phyloP scores from a whole-genome alignment of 2,113 vertebrate genomes.

The Festucalex cinctus region DNA sequence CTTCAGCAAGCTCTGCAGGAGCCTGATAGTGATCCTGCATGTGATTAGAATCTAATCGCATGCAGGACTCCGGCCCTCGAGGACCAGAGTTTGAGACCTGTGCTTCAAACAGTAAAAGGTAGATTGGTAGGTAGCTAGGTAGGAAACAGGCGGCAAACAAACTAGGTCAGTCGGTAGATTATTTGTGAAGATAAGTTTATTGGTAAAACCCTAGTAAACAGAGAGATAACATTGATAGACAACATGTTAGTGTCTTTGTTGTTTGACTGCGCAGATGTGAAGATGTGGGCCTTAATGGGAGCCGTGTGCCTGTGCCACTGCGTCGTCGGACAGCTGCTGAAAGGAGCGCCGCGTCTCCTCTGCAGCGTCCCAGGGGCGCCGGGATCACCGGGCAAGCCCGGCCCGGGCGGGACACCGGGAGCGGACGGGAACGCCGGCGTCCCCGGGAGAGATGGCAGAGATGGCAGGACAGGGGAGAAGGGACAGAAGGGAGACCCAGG shows the following conservation, averaged over 20 bases:
- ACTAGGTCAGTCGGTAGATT: background rate
- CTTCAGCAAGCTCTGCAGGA: no score
- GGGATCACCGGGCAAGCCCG: constrained; percentile 80
- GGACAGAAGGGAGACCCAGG: constrained; percentile 91
- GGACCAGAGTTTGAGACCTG: no score
- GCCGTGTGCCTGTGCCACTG: constrained; percentile 82
- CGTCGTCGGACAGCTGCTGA: constrained; percentile 79
- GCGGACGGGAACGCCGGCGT: constrained; percentile 87
- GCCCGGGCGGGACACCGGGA: constrained; percentile 79
- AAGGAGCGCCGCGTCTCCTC: constrained; percentile 82
- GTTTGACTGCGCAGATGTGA: constrained; percentile 73
- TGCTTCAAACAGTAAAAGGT: no score
- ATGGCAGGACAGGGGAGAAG: constrained; percentile 92
- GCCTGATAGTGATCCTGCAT: no score
- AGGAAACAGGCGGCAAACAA: background rate
- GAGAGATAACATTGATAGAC: no score
- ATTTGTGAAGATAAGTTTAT: background rate
- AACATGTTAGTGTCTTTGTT: background rate
- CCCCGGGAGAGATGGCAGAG: constrained; percentile 94
- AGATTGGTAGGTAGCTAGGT: background rate
- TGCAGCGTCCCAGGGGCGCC: constrained; percentile 90
- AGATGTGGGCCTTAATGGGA: constrained; percentile 84
- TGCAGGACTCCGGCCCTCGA: no score
- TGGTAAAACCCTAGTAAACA: no score
- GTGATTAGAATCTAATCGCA: no score